These are phyloP conservation scores for Conomelus anceps DNA, from an alignment of 2,888 invertebrate species.

Conservation along the genomic window DNA sequence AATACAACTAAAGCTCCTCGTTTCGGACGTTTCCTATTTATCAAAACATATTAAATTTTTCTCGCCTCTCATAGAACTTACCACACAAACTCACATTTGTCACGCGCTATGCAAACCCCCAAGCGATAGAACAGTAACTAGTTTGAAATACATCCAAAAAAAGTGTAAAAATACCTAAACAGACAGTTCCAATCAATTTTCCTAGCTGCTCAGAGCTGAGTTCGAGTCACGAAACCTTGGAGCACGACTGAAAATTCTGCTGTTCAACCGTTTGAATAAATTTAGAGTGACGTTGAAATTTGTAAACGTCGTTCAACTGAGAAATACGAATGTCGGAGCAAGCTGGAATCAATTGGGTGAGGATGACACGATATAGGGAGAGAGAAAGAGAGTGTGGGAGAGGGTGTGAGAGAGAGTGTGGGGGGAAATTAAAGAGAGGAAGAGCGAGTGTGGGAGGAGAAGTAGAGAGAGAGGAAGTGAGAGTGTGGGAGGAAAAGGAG, in stretches of 20 bases:
- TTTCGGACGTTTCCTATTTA: too few relatives aligned
- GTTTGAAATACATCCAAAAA: neutral
- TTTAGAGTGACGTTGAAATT: neutral
- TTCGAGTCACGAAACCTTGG: neutral
- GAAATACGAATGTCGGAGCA: neutral
- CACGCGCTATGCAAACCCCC: too few relatives aligned
- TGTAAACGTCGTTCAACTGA: neutral
- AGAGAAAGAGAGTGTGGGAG: neutral
- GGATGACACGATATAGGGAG: neutral
- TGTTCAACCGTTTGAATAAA: neutral
- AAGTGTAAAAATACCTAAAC: neutral
- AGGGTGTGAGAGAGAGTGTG: too few relatives aligned
- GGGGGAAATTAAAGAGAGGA: too few relatives aligned
- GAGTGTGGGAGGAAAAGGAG: neutral
- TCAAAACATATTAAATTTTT: too few relatives aligned
- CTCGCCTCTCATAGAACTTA: too few relatives aligned
- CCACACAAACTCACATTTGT: too few relatives aligned
- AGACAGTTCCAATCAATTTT: neutral
- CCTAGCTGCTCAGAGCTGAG: neutral
- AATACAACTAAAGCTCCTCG: neutral
- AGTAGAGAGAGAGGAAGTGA: neutral
- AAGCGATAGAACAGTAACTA: too few relatives aligned
- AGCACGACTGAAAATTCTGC: neutral
- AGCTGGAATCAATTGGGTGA: neutral
- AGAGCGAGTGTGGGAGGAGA: too few relatives aligned